These are phyloP conservation scores for Resseliella maxima DNA, from an alignment of 2,888 invertebrate genomes.

Conservation along the genomic window DNA sequence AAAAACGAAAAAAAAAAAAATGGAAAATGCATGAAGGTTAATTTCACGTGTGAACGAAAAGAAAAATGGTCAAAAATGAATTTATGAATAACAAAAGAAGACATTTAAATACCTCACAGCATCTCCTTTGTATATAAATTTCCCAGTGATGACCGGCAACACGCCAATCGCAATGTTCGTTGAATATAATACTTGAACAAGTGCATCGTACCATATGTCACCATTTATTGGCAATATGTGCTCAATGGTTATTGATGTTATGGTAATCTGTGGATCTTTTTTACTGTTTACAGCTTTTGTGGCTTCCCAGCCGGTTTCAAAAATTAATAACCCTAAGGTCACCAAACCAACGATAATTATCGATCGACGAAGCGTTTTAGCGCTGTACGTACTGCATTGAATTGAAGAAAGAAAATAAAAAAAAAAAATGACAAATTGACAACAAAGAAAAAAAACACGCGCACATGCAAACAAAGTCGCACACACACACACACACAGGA, in stretches of 20 bases:
- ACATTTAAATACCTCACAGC: constrained; percentile 62
- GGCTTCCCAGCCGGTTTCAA: constrained; percentile 66
- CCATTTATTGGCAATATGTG: constrained; percentile 63
- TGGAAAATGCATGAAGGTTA: neutral
- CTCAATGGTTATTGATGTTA: constrained; percentile 63
- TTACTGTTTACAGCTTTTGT: constrained; percentile 64
- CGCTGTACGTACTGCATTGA: constrained; percentile 66
- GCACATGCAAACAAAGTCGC: too few relatives aligned
- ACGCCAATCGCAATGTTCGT: constrained; percentile 67
- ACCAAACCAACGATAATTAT: constrained; percentile 65
- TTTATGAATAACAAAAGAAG: neutral
- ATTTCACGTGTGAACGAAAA: neutral
- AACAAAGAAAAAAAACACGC: constrained; percentile 43
- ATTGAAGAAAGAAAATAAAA: constrained; percentile 53
- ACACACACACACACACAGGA: constrained; percentile 7
- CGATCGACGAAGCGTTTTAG: constrained; percentile 65
- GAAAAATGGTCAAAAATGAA: neutral
- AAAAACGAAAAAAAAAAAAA: constrained; percentile 25
- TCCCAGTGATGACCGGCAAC: constrained; percentile 67
- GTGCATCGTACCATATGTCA: constrained; percentile 67
- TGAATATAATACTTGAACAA: constrained; percentile 67
- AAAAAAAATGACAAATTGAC: too few relatives aligned
- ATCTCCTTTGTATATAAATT: constrained; percentile 67
- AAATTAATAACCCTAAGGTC: constrained; percentile 64
- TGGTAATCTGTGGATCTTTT: constrained; percentile 64